Evolutionary conservation across 2,888 invertebrate species (phyloP).

Genomic region (Bruchidius siliquastri): DNA sequence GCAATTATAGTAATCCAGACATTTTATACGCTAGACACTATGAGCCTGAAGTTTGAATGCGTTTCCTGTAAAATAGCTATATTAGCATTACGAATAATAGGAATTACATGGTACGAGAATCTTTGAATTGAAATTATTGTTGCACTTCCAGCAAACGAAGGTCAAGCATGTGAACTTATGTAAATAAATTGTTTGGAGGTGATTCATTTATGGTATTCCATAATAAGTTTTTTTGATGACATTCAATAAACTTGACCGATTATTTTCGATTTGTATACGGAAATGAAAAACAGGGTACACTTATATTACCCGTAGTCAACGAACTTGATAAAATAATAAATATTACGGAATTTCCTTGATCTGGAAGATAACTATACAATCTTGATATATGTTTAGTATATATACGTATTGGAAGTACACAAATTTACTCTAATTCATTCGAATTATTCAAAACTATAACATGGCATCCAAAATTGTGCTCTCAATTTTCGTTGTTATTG

Average conservation of each 20-base stretch:
- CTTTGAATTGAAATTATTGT: too few relatives aligned
- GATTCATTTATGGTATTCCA: neutral
- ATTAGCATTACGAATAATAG: too few relatives aligned
- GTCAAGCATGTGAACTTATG: neutral
- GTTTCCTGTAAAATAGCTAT: too few relatives aligned
- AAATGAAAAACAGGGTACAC: neutral
- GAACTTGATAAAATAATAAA: neutral
- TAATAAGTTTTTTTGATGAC: neutral
- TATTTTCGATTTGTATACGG: neutral
- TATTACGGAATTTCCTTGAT: neutral
- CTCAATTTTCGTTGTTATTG: neutral
- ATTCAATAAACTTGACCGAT: neutral
- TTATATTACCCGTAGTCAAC: neutral
- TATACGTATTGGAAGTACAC: neutral
- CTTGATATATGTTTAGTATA: neutral
- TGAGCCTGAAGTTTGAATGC: too few relatives aligned
- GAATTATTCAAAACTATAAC: neutral
- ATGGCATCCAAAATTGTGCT: neutral
- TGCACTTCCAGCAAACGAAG: neutral
- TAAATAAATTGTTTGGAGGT: neutral
- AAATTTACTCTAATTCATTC: neutral
- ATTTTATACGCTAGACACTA: too few relatives aligned
- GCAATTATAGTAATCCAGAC: too few relatives aligned
- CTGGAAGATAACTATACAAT: neutral
- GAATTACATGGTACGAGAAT: too few relatives aligned